Evolutionary conservation across 2,113 vertebrate genomes (phyloP).

Genomic region (Gymnorhina tibicen): DNA sequence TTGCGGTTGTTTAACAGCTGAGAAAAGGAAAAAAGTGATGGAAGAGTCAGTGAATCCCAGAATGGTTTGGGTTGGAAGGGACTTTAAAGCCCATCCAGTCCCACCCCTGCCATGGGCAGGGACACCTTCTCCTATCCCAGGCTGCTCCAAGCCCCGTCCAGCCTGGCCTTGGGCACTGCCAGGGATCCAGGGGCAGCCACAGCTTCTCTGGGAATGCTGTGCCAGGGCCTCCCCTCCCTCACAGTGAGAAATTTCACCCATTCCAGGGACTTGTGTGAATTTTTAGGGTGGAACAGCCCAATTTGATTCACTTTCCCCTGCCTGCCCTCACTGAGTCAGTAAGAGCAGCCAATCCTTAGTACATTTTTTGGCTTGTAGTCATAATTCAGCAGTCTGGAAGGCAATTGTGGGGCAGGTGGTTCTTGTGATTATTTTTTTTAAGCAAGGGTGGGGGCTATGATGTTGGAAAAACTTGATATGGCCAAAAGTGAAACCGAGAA

Average conservation of each 20-base stretch:
- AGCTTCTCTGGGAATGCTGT: background rate
- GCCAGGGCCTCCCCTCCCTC: rapidly evolving
- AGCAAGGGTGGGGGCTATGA: rapidly evolving
- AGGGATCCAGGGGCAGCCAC: background rate
- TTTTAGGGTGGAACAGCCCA: background rate
- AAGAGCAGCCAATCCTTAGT: background rate
- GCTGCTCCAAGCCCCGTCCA: background rate
- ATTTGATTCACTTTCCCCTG: rapidly evolving
- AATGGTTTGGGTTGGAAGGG: background rate
- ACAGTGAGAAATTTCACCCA: background rate
- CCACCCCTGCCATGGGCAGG: background rate
- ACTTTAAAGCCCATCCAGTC: rapidly evolving
- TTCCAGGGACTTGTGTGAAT: background rate
- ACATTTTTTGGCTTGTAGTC: background rate
- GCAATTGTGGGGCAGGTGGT: background rate
- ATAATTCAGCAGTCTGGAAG: background rate
- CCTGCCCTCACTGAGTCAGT: background rate
- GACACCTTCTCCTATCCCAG: rapidly evolving
- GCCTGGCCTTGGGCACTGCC: rapidly evolving
- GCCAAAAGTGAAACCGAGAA: background rate
- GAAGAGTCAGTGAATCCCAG: background rate
- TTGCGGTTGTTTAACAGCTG: background rate
- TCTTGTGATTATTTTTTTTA: background rate
- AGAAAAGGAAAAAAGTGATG: background rate
- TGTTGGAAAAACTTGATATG: background rate